Base-by-base conservation (phyloP, 2,888 invertebrate species). In the Zaprionus bogoriensis region DNA sequence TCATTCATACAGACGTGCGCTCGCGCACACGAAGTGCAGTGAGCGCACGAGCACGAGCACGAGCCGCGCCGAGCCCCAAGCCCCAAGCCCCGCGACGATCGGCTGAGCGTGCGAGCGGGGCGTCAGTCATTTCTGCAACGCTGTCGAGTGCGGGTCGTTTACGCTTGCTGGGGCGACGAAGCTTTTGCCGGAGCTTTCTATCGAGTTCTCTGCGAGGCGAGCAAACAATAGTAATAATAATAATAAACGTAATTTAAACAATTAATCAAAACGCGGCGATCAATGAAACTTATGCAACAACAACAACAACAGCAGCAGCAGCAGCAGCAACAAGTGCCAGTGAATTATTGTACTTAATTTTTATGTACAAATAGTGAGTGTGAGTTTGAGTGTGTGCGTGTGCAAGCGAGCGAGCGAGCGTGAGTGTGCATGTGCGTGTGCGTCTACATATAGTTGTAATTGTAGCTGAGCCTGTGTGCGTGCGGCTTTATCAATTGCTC, bases 321-420 rank as follows among this genome's bases (percentile, higher is more conserved):
- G 22, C 54, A 66, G 36, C 67, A 65, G 64, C 71, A 77, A 74
- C 74, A 74, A 84, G 84, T 87, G 87, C 66, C 86, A 84, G 85
- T 82, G 78, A 84, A 82, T 80, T 84, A 81, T 87, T 82, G 82
- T 82, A 87, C 82, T 82, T 82, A 82, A 87, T 84, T 86, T 83
- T 59, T 69, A 80, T 71, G 81, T 86, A 80, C 77, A 79, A 76
- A 71, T 67, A 63, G 65, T 64, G 65, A 55, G 52, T 55, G 51
- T 59, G 38, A 44, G 52, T 44, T 42, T 47, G 57, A 46, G 58
- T 53, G 45, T 55, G 39, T 62, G 50, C 36, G 36, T 57, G 39
- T 44, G 44, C 46, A 39, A n/a, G n/a, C n/a, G n/a, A n/a, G n/a
- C n/a, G n/a, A n/a, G n/a, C n/a, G 32, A 39, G 32, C 44, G 32